Base-by-base conservation (phyloP, 2,797 vertebrate genomes). In the Pseudomugil tenellus region DNA sequence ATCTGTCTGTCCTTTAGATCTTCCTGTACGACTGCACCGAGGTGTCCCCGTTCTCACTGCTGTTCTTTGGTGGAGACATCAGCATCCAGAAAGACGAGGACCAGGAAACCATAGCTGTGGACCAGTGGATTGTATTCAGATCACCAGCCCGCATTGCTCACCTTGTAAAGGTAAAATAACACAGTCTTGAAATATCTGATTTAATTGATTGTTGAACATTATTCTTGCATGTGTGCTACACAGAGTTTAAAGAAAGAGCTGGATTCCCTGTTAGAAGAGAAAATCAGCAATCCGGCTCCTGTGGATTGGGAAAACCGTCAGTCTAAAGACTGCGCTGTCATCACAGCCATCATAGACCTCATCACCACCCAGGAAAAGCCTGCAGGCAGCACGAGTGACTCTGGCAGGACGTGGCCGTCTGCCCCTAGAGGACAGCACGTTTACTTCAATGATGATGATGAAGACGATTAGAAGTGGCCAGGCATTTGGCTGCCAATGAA, bases 11-110 rank as follows among this genome's bases (percentile, higher is more conserved):
- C 58, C 58, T 64, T 59, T 92, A 99, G 98, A 99, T 99, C 82
- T 99, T 98, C 89, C 89, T 99, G 78, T 99, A 99, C 28, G 98
- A 99, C 53, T 99, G 98, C 70, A 99, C 98, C 0, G 98, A 99
- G 83, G 96, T 98, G 39, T 98, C 98, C 23, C 97, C 98, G 0
- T 99, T 98, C 87, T 99, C 96, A 0, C 94, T 99, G 39, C 87
- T 99, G 66, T 99, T 99, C 89, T 99, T 99, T 0, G 98, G 98
- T 43, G 98, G 98, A 34, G 96, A 99, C 77, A 95, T 99, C 89
- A 97, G 95, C 72, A 99, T 99, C 81, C 96, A 98, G 92, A 98
- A 94, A 72, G 98, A 99, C 16, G 92, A 95, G 1, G 96, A 91
- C 62, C 96, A 99, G 87, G 98, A 99, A 58, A 99, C 97, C 23